phyloP scores from a whole-genome alignment of 2,113 vertebrate genomes.

The Sylvia atricapilla region DNA sequence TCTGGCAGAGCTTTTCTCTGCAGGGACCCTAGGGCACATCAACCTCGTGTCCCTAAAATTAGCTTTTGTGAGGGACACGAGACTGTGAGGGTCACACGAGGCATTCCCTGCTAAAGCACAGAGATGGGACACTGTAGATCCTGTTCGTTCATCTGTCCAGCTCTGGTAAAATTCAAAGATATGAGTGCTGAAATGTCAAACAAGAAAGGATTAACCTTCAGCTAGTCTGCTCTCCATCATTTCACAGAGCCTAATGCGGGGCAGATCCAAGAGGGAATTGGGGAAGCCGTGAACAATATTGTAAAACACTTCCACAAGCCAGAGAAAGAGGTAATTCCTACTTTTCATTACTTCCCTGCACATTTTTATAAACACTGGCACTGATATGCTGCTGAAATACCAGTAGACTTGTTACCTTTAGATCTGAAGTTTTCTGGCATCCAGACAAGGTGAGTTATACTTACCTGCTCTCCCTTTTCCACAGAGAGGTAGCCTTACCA shows the following conservation, averaged over 20 bases:
- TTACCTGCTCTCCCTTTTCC: background rate
- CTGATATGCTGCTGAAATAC: background rate
- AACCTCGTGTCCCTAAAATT: background rate
- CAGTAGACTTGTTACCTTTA: background rate
- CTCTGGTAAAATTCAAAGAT: background rate
- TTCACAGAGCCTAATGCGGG: constrained; percentile 84
- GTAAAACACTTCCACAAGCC: constrained; percentile 98
- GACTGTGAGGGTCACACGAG: background rate
- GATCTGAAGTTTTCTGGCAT: background rate
- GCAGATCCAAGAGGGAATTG: constrained; percentile 95
- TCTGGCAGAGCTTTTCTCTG: background rate
- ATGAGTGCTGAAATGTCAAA: background rate
- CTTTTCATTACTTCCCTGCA: background rate
- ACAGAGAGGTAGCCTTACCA: constrained; percentile 92
- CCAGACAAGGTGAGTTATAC: background rate
- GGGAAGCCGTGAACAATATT: constrained; percentile 95
- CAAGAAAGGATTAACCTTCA: background rate
- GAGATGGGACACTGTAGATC: background rate
- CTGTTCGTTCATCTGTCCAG: background rate
- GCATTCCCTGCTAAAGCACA: background rate
- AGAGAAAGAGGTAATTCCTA: constrained; percentile 89
- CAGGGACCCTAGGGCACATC: background rate
- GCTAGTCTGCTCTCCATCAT: background rate
- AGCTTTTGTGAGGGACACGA: background rate
- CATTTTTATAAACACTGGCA: background rate